phyloP scores from a whole-genome alignment of 2,113 vertebrate genomes.

The Apus apus region DNA sequence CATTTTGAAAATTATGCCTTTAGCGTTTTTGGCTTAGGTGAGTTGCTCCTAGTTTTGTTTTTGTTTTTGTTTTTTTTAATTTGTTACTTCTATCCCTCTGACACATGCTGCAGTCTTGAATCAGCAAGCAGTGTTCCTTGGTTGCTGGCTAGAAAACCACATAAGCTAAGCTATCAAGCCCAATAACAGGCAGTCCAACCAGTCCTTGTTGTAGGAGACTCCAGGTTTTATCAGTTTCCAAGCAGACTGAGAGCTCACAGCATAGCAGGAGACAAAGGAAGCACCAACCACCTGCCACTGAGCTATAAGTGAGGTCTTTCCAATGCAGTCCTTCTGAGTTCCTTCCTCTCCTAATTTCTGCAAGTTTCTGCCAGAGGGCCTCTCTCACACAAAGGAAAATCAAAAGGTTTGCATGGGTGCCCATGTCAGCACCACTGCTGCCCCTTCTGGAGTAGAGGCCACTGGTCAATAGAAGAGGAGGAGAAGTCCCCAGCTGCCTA shows the following conservation, averaged over 20 bases:
- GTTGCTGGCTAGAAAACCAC: background rate
- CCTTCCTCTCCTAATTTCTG: background rate
- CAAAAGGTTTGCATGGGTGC: background rate
- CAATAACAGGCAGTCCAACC: background rate
- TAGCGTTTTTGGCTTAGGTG: background rate
- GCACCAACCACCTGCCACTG: background rate
- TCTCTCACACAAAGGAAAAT: background rate
- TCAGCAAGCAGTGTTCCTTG: background rate
- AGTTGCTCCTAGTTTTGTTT: background rate
- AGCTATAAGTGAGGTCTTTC: background rate
- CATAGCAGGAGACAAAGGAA: background rate
- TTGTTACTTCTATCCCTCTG: background rate
- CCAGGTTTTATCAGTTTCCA: background rate
- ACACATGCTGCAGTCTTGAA: background rate
- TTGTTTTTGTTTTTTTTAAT: too few relatives aligned
- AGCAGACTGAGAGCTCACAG: background rate
- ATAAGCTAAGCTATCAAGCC: background rate
- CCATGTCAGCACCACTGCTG: background rate
- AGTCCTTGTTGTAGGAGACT: background rate
- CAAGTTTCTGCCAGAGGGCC: background rate
- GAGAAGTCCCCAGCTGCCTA: background rate
- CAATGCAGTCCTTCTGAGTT: background rate
- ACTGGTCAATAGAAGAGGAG: background rate
- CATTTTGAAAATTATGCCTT: background rate
- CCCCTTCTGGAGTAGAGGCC: background rate